Conservation (phyloP, 2,797 vertebrate genomes). For the Onychomys torridus region DNA sequence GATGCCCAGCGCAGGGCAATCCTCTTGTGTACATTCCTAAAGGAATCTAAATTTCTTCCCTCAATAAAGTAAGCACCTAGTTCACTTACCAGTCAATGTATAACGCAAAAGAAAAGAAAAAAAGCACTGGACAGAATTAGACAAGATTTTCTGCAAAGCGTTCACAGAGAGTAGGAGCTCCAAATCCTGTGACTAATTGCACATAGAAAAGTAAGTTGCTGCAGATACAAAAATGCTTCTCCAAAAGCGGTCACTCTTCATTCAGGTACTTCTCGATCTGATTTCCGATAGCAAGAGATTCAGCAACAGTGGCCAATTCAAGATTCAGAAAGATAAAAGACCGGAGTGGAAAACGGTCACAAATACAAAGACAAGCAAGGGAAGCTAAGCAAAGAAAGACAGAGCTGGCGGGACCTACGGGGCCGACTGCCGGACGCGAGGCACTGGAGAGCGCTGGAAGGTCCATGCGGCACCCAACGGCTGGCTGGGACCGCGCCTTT, state of each 20-base stretch:
- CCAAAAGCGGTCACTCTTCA: constrained; percentile 35
- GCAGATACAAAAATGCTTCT: constrained; percentile 41
- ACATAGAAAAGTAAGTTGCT: not conserved
- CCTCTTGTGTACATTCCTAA: not conserved
- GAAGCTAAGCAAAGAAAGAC: constrained; percentile 44
- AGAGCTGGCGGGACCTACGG: constrained; percentile 79
- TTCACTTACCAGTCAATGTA: constrained; percentile 51
- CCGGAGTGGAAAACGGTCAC: constrained; percentile 15
- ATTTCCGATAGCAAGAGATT: constrained; percentile 1
- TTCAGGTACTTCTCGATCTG: constrained; percentile 37
- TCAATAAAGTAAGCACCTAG: constrained; percentile 20
- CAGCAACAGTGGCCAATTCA: not conserved
- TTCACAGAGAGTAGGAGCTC: not conserved
- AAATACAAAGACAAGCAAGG: constrained; percentile 59
- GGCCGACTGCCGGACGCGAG: constrained; percentile 84
- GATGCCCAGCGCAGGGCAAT: not conserved
- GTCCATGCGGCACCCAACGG: not conserved
- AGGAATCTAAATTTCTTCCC: constrained; percentile 2
- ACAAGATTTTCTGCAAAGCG: constrained; percentile 6
- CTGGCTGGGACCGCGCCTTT: not conserved
- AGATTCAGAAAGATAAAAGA: constrained; percentile 51
- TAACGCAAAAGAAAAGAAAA: not conserved
- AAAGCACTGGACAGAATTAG: not conserved
- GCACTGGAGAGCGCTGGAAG: not conserved
- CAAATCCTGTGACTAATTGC: not conserved